Evolutionary conservation across 1,140 invertebrate species (phyloP).

Genomic region (Trichomalopsis sarcophagae): DNA sequence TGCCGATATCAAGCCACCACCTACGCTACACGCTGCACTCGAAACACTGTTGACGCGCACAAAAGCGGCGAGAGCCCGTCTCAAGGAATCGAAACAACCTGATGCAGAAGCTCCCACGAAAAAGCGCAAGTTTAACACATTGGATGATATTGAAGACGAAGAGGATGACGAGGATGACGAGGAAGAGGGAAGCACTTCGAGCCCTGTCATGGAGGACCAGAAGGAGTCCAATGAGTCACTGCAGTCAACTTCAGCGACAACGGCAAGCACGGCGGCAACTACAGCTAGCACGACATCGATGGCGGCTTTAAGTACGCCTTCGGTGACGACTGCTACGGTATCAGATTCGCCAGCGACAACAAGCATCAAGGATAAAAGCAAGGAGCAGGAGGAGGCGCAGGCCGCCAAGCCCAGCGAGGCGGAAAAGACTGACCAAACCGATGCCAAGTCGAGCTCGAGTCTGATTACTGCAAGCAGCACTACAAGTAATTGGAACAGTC

Average conservation of each 20-base stretch:
- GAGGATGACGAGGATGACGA: slow-evolving; percentile 56
- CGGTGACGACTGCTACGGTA: not conserved
- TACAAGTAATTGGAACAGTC: slow-evolving; percentile 64
- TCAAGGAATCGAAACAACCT: slow-evolving; percentile 63
- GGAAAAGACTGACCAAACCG: slow-evolving; percentile 54
- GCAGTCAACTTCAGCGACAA: slow-evolving; percentile 30
- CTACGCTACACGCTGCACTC: slow-evolving; percentile 63
- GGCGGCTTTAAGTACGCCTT: not conserved
- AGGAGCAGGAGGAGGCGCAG: slow-evolving; percentile 50
- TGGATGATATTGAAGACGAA: slow-evolving; percentile 58
- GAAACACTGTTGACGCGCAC: slow-evolving; percentile 66
- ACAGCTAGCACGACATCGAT: not conserved
- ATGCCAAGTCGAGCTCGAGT: slow-evolving; percentile 51
- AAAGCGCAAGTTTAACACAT: slow-evolving; percentile 68
- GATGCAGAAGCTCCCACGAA: slow-evolving; percentile 68
- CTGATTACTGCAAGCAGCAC: slow-evolving; percentile 49
- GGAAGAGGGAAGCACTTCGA: slow-evolving; percentile 48
- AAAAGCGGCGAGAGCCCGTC: slow-evolving; percentile 56
- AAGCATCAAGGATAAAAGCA: slow-evolving; percentile 37
- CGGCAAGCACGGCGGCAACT: slow-evolving; percentile 44
- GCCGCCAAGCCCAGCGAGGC: slow-evolving; percentile 52
- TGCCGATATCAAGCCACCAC: slow-evolving; percentile 66
- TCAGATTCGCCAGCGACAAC: not conserved
- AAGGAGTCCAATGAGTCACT: slow-evolving; percentile 37
- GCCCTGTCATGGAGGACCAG: slow-evolving; percentile 23